Evolutionary conservation across 2,888 invertebrate species (phyloP).

Genomic region (Zygaena filipendulae): DNA sequence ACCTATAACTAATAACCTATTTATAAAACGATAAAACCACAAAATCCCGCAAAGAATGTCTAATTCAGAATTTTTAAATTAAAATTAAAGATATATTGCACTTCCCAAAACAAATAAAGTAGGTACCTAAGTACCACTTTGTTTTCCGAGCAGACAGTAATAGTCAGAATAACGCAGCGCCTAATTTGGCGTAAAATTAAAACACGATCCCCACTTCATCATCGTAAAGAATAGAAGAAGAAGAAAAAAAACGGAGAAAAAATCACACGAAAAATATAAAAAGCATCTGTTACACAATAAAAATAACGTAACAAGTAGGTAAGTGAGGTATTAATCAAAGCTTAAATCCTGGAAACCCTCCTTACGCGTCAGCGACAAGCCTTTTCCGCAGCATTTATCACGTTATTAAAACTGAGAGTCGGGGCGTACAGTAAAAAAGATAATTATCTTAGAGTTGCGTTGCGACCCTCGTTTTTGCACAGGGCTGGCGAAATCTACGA

Average conservation of each 20-base stretch:
- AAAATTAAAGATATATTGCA: no score
- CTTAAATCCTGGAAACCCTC: slow-evolving; percentile 33
- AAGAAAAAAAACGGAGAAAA: slow-evolving; percentile 27
- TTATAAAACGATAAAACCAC: no score
- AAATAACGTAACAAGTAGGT: slow-evolving; percentile 37
- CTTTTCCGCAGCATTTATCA: slow-evolving; percentile 66
- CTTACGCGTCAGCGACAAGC: slow-evolving; percentile 61
- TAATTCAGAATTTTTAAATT: no score
- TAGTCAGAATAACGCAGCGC: slow-evolving; percentile 31
- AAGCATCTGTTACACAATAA: slow-evolving; percentile 56
- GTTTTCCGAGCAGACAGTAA: no score
- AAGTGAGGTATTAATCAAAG: slow-evolving; percentile 40
- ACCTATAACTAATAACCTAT: no score
- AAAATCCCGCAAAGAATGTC: no score
- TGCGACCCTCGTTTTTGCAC: slow-evolving; percentile 52
- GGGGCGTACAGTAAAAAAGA: slow-evolving; percentile 63
- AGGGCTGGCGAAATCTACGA: slow-evolving; percentile 40
- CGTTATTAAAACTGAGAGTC: slow-evolving; percentile 59
- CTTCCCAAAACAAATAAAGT: no score
- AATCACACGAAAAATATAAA: slow-evolving; percentile 49
- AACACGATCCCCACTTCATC: slow-evolving; percentile 37
- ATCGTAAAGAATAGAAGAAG: slow-evolving; percentile 19
- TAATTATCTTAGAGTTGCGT: slow-evolving; percentile 61
- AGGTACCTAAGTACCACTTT: no score
- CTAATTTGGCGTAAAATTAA: slow-evolving; percentile 55